phyloP scores from a whole-genome alignment of 2,113 vertebrate species.

The Trochalopteron elliotii region DNA sequence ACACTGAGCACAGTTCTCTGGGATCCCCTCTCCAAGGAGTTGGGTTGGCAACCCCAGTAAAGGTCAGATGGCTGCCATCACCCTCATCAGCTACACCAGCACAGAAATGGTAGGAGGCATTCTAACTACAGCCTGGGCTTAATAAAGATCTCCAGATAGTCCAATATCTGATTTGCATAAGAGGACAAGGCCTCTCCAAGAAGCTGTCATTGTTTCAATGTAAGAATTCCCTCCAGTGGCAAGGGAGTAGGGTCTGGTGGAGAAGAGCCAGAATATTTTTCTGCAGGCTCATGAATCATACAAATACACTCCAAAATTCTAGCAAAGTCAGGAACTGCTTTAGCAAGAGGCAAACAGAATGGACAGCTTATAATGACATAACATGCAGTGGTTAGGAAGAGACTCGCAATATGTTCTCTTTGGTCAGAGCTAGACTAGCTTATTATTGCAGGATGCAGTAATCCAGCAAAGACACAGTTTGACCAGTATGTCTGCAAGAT shows the following conservation, averaged over 20 bases:
- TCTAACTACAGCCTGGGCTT: neutral
- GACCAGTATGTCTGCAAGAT: neutral
- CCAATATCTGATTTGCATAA: constrained; percentile 45
- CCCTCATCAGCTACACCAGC: neutral
- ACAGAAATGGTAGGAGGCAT: neutral
- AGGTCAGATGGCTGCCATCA: neutral
- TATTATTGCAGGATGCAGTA: neutral
- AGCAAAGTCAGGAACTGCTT: constrained; percentile 10
- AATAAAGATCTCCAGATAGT: constrained; percentile 51
- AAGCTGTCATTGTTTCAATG: constrained; percentile 34
- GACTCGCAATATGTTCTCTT: neutral
- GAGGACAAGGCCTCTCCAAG: constrained; percentile 51
- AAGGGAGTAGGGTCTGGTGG: constrained; percentile 24
- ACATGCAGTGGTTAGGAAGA: neutral
- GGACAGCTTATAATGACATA: neutral
- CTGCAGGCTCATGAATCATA: constrained; percentile 52
- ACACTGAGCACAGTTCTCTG: neutral
- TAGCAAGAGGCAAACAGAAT: neutral
- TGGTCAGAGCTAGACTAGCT: neutral
- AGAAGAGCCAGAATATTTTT: constrained; percentile 56
- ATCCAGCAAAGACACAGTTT: neutral
- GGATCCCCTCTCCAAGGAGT: neutral
- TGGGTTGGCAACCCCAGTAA: neutral
- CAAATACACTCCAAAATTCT: constrained; percentile 30
- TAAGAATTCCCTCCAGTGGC: constrained; percentile 35